Evolutionary conservation across 2,113 vertebrate genomes (phyloP).

Genomic region (Hemichromis elongatus): DNA sequence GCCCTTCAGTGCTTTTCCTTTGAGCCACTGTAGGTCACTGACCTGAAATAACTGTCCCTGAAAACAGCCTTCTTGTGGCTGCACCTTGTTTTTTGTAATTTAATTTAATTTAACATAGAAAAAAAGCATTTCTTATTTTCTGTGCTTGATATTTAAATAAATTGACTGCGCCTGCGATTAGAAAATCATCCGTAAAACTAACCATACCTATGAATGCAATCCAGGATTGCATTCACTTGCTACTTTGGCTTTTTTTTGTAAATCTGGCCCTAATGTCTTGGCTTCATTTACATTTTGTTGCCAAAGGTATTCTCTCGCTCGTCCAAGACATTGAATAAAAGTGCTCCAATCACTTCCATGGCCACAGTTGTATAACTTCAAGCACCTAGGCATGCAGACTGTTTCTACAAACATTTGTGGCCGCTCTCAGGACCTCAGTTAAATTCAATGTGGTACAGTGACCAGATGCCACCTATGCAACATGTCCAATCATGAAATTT

Average conservation of each 20-base stretch:
- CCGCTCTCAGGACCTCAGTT: neutral
- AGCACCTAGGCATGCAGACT: neutral
- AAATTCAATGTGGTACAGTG: neutral
- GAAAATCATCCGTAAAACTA: neutral
- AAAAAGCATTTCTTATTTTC: neutral
- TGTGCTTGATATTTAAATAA: neutral
- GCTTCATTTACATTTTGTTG: neutral
- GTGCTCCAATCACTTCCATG: accelerated
- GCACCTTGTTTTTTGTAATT: neutral
- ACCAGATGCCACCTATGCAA: neutral
- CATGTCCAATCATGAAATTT: neutral
- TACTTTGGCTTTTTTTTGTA: neutral
- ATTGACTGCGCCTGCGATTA: neutral
- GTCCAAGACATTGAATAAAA: neutral
- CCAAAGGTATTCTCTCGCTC: neutral
- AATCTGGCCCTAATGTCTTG: neutral
- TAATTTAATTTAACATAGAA: neutral
- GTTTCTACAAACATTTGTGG: neutral
- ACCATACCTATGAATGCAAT: neutral
- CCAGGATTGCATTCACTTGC: neutral
- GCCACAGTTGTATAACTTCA: neutral
- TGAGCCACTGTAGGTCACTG: neutral
- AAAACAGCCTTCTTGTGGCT: accelerated
- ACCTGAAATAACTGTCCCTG: neutral
- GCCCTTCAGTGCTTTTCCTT: neutral